Conservation (phyloP, 2,888 invertebrate species). For the Brassicogethes aeneus region DNA sequence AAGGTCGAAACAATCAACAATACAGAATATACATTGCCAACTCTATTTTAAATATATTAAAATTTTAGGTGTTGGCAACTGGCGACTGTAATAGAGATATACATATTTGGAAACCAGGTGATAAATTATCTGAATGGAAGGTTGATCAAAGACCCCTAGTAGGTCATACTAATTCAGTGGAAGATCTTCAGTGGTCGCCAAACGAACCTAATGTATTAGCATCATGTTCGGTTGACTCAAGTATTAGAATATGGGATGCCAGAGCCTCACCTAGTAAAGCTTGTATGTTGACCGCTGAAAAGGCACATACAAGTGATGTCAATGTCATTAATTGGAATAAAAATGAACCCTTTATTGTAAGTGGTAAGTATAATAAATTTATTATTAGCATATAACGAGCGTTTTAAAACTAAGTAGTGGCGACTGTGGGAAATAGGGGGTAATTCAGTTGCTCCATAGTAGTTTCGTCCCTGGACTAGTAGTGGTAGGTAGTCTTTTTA, state of each 20-base stretch:
- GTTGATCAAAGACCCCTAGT: constrained; percentile 83
- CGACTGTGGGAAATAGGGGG: too few relatives aligned
- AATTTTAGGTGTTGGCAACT: constrained; percentile 69
- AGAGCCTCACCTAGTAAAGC: constrained; percentile 79
- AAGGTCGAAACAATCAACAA: too few relatives aligned
- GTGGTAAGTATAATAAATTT: constrained; percentile 45
- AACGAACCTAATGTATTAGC: constrained; percentile 85
- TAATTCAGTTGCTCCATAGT: too few relatives aligned
- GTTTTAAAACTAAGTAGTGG: too few relatives aligned
- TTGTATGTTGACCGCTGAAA: constrained; percentile 78
- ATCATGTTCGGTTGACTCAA: constrained; percentile 81
- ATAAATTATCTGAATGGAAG: constrained; percentile 67
- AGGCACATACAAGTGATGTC: constrained; percentile 86
- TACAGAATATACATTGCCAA: too few relatives aligned
- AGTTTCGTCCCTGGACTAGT: too few relatives aligned
- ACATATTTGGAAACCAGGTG: constrained; percentile 83
- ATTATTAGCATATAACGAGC: too few relatives aligned
- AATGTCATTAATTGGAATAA: constrained; percentile 98
- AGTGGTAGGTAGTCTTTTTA: too few relatives aligned
- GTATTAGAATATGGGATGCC: constrained; percentile 93
- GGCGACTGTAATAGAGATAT: constrained; percentile 92
- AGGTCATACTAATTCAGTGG: constrained; percentile 88
- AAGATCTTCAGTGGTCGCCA: constrained; percentile 98
- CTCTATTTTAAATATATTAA: too few relatives aligned
- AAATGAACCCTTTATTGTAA: constrained; percentile 81